Base-by-base conservation (phyloP, 2,797 vertebrate species). In the Urocyon cinereoargenteus region DNA sequence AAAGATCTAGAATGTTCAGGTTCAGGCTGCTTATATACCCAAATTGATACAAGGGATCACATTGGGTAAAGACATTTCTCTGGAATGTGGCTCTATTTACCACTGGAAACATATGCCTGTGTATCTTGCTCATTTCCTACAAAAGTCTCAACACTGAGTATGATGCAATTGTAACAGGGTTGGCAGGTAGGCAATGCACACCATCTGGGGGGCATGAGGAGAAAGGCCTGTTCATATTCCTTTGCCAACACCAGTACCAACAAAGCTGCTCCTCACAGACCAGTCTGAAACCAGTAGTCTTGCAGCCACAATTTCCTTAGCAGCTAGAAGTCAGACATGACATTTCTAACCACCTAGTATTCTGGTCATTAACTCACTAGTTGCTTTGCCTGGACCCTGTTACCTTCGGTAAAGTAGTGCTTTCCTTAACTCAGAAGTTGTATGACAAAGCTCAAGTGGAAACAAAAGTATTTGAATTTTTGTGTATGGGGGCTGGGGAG, bases 341-440 rank as follows among this genome's bases (percentile, higher is more conserved):
- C 26, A 6, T 89, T 96, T 78, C 66, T 64, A 53, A 82, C n/a
- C 28, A 66, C 4, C 72, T 85, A 11, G 1, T 31, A 3, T 83
- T 83, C 73, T 34, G 16, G 45, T n/a, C 13, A 62, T 94, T 92
- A 91, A 88, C 14, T 86, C 2, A 12, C 11, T 78, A n/a, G 31
- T 24, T 70, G 24, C 83, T 78, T 97, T 93, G n/a, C 70, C 61
- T 88, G 9, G 28, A 66, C 6, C 10, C 40, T 75, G 10, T 61
- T 79, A 81, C 21, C 49, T 22, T 97, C 92, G n/a, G 6, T 79
- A 68, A 85, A 14, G 21, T 55, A 85, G 8, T 75, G 1, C 6
- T 83, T 93, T 96, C 36, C 40, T 88, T 86, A 83, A 91, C 55
- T 88, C 82, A 72, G 45, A 95, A 86, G 61, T 77, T 88, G 8